phyloP scores from a whole-genome alignment of 2,797 vertebrate species.

The Myoxocephalus aenaeus region DNA sequence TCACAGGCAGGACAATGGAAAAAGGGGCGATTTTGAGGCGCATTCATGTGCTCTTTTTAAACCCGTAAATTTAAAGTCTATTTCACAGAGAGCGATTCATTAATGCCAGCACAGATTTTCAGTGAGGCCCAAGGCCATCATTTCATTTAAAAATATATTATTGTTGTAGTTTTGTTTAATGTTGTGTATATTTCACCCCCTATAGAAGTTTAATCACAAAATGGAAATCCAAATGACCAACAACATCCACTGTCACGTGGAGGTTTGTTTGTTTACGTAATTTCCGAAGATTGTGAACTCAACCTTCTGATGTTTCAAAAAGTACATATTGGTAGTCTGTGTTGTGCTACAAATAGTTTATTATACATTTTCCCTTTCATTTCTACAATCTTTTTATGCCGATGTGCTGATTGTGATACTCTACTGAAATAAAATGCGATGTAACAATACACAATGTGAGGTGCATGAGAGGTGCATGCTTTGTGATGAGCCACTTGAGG shows the following conservation, averaged over 20 bases:
- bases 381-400: background rate
- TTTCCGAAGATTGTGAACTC: background rate
- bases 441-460: background rate
- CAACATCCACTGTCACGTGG: background rate
- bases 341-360: background rate
- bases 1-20: conserved; percentile 22
- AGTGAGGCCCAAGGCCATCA: background rate
- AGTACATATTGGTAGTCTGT: background rate
- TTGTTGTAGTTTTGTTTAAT: background rate
- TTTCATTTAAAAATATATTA: background rate
- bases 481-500: conserved; percentile 55
- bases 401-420: background rate
- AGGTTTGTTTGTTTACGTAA: background rate
- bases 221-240: background rate
- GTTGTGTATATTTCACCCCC: background rate
- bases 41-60: conserved; percentile 17
- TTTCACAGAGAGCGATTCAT: background rate
- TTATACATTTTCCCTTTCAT: background rate
- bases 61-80: accelerated
- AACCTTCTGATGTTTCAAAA: background rate
- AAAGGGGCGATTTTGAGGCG: background rate
- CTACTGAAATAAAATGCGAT: background rate
- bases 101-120: background rate
- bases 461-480: conserved; percentile 5
- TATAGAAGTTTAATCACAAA: background rate